These are phyloP conservation scores for Bombus consobrinus DNA, from an alignment of 1,140 invertebrate genomes.

Conservation along the genomic window DNA sequence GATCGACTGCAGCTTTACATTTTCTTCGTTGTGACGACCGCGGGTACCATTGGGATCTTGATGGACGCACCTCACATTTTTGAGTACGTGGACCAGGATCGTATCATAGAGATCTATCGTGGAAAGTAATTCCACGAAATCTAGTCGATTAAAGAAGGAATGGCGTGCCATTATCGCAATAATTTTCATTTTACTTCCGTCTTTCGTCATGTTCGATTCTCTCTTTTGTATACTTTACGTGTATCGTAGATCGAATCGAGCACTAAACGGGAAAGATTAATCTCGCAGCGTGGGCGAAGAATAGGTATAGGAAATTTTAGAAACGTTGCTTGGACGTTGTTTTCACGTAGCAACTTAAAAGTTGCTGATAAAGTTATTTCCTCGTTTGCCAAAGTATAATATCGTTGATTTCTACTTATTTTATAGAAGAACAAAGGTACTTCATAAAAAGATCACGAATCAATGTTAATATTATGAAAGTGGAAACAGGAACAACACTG, in stretches of 20 bases:
- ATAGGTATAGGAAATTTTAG: too few species aligned
- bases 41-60: conserved; percentile 97
- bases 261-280: not conserved
- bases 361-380: too few species aligned
- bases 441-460: not conserved
- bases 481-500: not conserved
- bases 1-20: conserved; percentile 98
- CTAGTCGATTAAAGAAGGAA: conserved; percentile 55
- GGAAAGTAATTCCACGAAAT: conserved; percentile 89
- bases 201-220: conserved; percentile 24
- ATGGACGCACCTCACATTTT: conserved; percentile 99
- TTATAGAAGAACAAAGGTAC: not conserved
- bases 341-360: too few species aligned
- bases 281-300: too few species aligned
- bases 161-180: conserved; percentile 61
- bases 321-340: too few species aligned
- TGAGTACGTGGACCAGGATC: conserved; percentile 98
- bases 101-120: conserved; percentile 96
- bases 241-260: not conserved
- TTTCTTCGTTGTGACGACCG: conserved; percentile 98
- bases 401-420: not conserved
- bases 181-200: conserved; percentile 50
- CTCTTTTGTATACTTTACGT: conserved; percentile 1
- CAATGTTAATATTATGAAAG: not conserved
- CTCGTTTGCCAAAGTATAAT: too few species aligned